These are phyloP conservation scores for Colaptes auratus DNA, from an alignment of 2,113 vertebrate species.

Conservation along the genomic window DNA sequence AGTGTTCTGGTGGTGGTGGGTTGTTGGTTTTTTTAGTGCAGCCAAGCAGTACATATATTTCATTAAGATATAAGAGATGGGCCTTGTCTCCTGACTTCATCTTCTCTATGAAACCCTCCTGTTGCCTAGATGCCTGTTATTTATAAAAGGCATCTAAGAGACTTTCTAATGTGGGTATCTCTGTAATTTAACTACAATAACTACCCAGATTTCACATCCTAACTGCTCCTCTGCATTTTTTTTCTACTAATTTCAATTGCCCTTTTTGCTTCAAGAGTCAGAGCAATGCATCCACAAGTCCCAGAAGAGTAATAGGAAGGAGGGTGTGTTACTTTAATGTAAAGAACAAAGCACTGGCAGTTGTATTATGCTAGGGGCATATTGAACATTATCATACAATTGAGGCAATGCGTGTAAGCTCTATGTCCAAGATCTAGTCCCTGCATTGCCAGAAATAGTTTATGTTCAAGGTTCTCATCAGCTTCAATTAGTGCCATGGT, in stretches of 20 bases:
- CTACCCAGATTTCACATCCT: neutral
- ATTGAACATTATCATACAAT: neutral
- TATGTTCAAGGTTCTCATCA: neutral
- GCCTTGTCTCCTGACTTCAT: constrained; percentile 1
- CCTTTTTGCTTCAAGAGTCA: neutral
- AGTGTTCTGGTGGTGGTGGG: neutral
- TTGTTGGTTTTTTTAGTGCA: neutral
- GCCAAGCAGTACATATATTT: constrained; percentile 26
- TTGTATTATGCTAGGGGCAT: neutral
- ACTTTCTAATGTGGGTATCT: neutral
- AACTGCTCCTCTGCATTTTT: neutral
- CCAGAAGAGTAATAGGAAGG: neutral
- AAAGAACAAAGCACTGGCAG: neutral
- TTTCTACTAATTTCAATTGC: neutral
- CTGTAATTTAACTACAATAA: neutral
- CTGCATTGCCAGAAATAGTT: neutral
- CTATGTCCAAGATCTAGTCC: neutral
- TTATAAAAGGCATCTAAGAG: neutral
- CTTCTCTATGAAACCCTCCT: constrained; percentile 13
- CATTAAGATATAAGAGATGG: constrained; percentile 15
- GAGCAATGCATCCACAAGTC: neutral
- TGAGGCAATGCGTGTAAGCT: neutral
- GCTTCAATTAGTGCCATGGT: neutral
- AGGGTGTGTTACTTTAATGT: neutral
- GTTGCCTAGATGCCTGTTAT: neutral